These are phyloP conservation scores for Cricetomys ansorgei DNA, from an alignment of 2,113 vertebrate species.

Conservation along the genomic window DNA sequence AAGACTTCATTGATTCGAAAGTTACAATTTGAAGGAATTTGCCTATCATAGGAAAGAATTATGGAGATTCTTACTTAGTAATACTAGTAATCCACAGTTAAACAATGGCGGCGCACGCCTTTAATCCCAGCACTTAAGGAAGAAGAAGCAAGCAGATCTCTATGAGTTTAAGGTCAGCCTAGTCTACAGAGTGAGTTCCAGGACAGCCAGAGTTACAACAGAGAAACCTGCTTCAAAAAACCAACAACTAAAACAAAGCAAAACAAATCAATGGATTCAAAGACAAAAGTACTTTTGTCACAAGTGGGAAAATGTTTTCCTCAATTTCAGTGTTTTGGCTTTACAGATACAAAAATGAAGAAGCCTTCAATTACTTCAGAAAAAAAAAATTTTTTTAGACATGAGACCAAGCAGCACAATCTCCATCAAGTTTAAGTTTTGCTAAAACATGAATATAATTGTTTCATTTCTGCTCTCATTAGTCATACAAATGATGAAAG, in stretches of 20 bases:
- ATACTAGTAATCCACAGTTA: neutral
- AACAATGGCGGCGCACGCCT: too few species aligned
- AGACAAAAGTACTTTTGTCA: neutral
- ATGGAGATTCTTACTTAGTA: neutral
- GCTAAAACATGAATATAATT: neutral
- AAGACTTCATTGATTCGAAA: neutral
- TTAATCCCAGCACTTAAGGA: too few species aligned
- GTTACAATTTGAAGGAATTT: neutral
- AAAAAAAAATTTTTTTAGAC: neutral
- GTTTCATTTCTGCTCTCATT: neutral
- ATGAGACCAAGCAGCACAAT: neutral
- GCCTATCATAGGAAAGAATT: neutral
- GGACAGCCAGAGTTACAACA: too few species aligned
- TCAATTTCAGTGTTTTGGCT: neutral
- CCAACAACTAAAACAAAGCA: too few species aligned
- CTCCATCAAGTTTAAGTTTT: neutral
- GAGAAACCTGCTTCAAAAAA: too few species aligned
- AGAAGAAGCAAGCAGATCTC: too few species aligned
- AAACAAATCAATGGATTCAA: too few species aligned
- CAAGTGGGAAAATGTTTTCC: neutral
- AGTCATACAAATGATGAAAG: neutral
- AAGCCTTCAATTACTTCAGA: slow-evolving; percentile 28
- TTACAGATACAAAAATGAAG: neutral
- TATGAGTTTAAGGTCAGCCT: too few species aligned
- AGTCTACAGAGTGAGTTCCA: too few species aligned